Evolutionary conservation across 2,888 invertebrate genomes (phyloP).

Genomic region (Coelinius sp.): DNA sequence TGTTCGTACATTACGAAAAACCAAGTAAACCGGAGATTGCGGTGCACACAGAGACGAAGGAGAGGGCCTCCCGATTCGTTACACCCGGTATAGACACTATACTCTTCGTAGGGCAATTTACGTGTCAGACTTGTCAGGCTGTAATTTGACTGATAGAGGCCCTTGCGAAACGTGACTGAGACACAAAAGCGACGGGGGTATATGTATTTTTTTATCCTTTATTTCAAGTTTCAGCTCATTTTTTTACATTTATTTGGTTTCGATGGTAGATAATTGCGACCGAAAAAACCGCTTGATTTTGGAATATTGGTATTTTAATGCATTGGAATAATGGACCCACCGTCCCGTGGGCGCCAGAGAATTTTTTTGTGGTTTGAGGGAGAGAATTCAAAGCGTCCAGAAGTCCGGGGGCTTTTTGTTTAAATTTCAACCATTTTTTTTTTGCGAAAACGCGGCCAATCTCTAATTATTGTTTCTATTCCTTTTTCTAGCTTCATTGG

Average conservation of each 20-base stretch:
- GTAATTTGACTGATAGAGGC: constrained; percentile 65
- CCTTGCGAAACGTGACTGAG: constrained; percentile 51
- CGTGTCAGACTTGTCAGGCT: constrained; percentile 66
- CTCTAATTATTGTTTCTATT: background rate
- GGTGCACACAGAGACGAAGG: constrained; percentile 6
- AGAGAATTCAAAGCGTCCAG: background rate
- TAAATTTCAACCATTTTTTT: background rate
- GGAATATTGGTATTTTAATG: constrained; percentile 63
- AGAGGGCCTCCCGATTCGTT: constrained; percentile 42
- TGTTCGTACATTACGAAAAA: constrained; percentile 26
- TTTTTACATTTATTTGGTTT: constrained; percentile 31
- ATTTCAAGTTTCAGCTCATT: constrained; percentile 35
- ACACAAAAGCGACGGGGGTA: constrained; percentile 51
- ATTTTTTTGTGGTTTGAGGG: constrained; percentile 24
- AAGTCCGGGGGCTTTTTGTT: background rate
- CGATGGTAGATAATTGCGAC: constrained; percentile 60
- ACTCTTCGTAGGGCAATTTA: constrained; percentile 60
- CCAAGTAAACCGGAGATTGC: constrained; percentile 14
- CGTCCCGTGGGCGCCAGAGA: constrained; percentile 33
- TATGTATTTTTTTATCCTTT: constrained; percentile 22
- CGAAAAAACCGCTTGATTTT: constrained; percentile 63
- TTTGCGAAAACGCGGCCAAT: background rate
- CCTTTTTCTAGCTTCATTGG: too few relatives aligned
- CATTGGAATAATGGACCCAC: constrained; percentile 41
- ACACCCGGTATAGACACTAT: constrained; percentile 56